Conservation (phyloP, 30 jellyfish, hydroid and myxozoan genomes). For the Phacellophora camtschatica region DNA sequence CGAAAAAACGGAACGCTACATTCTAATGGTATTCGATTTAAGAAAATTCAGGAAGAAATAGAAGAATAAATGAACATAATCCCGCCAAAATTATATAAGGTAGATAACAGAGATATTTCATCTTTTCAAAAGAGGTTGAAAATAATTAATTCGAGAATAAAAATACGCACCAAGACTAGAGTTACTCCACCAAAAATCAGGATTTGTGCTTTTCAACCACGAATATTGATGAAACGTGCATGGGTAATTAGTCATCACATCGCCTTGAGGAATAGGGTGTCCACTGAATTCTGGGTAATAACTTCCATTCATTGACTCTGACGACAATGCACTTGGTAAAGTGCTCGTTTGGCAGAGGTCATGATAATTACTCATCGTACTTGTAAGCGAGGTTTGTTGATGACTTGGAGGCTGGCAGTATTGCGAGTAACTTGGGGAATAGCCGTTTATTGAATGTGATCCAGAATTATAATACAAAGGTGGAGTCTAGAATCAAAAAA, state of each 20-base stretch:
- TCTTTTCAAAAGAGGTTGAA: background rate
- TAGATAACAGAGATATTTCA: too few relatives aligned
- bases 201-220: conserved; percentile 49
- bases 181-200: conserved; percentile 65
- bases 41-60: too few relatives aligned
- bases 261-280: conserved; percentile 18
- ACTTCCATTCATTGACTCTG: conserved; percentile 17
- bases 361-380: conserved; percentile 32
- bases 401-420: conserved; percentile 43
- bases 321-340: conserved; percentile 16
- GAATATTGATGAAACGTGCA: conserved; percentile 65
- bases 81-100: too few relatives aligned
- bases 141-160: background rate
- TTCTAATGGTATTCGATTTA: too few relatives aligned
- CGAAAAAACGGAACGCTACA: too few relatives aligned
- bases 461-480: conserved; percentile 34
- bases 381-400: conserved; percentile 33
- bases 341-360: conserved; percentile 16
- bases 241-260: conserved; percentile 31
- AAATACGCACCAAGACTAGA: conserved; percentile 48
- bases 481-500: conserved; percentile 31
- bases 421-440: conserved; percentile 19
- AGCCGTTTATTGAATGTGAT: conserved; percentile 34
- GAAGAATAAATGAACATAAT: too few relatives aligned
- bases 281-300: conserved; percentile 42